Evolutionary conservation across 2,888 invertebrate genomes (phyloP).

Genomic region (Hemithea aestivaria): DNA sequence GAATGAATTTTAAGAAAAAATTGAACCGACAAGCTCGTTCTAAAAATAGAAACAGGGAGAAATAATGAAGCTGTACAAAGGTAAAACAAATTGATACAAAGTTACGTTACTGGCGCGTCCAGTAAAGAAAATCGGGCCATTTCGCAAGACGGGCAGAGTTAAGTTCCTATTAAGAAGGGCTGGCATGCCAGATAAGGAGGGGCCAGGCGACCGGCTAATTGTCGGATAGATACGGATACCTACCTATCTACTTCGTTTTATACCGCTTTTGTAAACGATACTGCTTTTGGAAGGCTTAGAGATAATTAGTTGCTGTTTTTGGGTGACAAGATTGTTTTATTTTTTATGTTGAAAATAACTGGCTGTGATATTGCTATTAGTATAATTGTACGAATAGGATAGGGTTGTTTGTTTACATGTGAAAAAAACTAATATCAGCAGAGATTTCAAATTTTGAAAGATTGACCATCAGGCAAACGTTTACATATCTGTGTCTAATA

Average conservation of each 20-base stretch:
- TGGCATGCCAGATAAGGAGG: conserved; percentile 58
- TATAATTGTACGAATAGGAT: too few species aligned
- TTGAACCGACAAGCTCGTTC: too few species aligned
- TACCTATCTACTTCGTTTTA: conserved; percentile 10
- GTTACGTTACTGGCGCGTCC: conserved; percentile 2
- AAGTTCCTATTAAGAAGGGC: conserved; percentile 64
- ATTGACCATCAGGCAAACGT: too few species aligned
- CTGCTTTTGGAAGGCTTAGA: not conserved
- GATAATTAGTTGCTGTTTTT: not conserved
- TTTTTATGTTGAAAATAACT: too few species aligned
- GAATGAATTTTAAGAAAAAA: too few species aligned
- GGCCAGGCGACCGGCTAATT: conserved; percentile 59
- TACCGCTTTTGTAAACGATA: not conserved
- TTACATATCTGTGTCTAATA: too few species aligned
- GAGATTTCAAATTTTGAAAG: too few species aligned
- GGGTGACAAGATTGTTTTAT: not conserved
- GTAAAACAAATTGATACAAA: not conserved
- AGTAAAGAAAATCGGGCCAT: conserved; percentile 44
- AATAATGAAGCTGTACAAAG: too few species aligned
- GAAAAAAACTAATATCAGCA: too few species aligned
- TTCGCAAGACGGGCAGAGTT: conserved; percentile 39
- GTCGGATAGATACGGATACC: conserved; percentile 48
- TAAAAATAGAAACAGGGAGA: too few species aligned
- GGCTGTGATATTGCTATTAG: too few species aligned
- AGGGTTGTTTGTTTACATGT: too few species aligned